A percentile compares a stretch with the other conserved stretches of the same genome.
Conservation (phyloP, 2,797 vertebrate species). For the Phoxinus dragarum region DNA sequence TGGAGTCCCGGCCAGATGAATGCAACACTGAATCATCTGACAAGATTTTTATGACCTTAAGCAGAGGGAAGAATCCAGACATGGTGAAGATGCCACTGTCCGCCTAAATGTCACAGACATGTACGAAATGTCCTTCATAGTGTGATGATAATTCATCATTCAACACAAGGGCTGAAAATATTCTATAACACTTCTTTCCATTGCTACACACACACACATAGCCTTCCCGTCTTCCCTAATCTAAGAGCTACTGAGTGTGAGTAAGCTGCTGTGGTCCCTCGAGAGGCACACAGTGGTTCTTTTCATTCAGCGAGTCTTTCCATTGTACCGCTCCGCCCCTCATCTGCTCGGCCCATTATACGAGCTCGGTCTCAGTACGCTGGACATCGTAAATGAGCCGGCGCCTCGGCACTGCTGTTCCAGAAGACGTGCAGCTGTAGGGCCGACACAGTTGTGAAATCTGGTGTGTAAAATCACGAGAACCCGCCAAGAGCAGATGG, state of each 20-base stretch:
- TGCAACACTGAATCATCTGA: conserved; percentile 35
- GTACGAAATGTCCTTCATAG: conserved; percentile 24
- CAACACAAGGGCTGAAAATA: conserved; percentile 15
- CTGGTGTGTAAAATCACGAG: conserved; percentile 68
- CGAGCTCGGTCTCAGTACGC: conserved; percentile 16
- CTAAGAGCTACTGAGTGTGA: conserved; percentile 39
- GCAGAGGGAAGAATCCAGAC: conserved; percentile 23
- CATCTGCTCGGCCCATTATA: conserved; percentile 35
- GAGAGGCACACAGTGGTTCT: conserved; percentile 50
- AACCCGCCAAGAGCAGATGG: conserved; percentile 59
- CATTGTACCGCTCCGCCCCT: conserved; percentile 34
- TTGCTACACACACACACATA: conserved; percentile 44
- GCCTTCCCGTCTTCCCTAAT: conserved; percentile 18
- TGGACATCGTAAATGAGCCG: conserved; percentile 44
- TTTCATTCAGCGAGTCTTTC: conserved; percentile 51
- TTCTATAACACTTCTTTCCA: conserved; percentile 35
- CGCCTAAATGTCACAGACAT: conserved; percentile 54
- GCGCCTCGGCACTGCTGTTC: conserved; percentile 29
- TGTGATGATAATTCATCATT: conserved; percentile 25
- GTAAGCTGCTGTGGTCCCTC: conserved; percentile 27
- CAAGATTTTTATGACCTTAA: conserved; percentile 22
- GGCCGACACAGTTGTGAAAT: conserved; percentile 71
- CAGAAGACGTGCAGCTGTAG: conserved; percentile 55
- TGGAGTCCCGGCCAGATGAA: not conserved
- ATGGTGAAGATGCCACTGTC: conserved; percentile 45